These are phyloP conservation scores for Brachionus sp. DNA, from an alignment of 1,140 invertebrate species.

Conservation along the genomic window DNA sequence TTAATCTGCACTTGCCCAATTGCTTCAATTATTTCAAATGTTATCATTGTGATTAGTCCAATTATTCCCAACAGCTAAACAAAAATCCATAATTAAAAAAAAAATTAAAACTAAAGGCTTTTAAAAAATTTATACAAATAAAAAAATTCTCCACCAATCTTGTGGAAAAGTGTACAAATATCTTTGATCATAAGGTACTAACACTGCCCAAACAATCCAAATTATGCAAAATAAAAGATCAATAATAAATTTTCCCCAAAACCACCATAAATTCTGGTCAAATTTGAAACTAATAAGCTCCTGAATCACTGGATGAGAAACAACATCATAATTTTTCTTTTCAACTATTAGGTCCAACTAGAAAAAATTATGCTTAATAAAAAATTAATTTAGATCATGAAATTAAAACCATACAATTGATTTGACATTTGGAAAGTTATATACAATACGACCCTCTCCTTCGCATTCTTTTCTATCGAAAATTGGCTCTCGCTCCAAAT, in stretches of 20 bases:
- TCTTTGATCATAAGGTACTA: neutral
- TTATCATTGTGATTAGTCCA: neutral
- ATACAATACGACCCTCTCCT: too few species aligned
- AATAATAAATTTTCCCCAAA: neutral
- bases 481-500: neutral
- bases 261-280: neutral
- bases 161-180: neutral
- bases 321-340: neutral
- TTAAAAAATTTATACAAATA: constrained; percentile 36
- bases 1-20: too few species aligned
- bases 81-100: neutral
- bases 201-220: constrained; percentile 8
- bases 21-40: neutral
- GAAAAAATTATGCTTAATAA: neutral
- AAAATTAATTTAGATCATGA: neutral
- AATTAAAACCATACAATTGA: constrained; percentile 11
- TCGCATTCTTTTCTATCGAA: too few species aligned
- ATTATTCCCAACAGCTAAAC: neutral
- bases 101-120: too few species aligned
- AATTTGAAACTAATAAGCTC: neutral
- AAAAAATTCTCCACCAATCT: constrained; percentile 24
- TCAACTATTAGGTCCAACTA: too few species aligned
- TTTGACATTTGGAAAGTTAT: neutral
- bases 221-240: neutral
- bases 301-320: neutral